Conservation (phyloP, 2,797 vertebrate genomes). For the Brachyrhaphis roseni region DNA sequence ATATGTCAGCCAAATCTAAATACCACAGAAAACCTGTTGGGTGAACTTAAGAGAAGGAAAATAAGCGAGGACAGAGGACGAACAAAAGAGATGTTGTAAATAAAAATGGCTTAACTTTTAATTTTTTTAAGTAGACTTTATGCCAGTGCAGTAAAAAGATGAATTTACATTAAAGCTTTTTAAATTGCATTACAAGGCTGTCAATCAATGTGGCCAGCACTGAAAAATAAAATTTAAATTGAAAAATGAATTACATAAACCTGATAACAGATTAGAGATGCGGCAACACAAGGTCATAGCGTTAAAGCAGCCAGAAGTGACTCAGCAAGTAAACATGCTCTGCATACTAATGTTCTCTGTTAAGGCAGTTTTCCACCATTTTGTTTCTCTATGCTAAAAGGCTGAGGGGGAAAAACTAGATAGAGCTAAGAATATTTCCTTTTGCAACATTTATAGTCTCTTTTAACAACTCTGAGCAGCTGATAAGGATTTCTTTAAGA, state of each 20-base stretch:
- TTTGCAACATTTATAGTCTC: not conserved
- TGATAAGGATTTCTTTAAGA: not conserved
- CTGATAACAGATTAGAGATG: constrained; percentile 2
- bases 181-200: not conserved
- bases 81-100: not conserved
- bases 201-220: not conserved
- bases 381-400: not conserved
- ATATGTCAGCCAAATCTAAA: not conserved
- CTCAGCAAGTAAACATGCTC: not conserved
- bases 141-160: not conserved
- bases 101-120: not conserved
- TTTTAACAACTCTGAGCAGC: not conserved
- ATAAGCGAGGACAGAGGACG: not conserved
- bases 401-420: not conserved
- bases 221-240: not conserved
- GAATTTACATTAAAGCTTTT: not conserved
- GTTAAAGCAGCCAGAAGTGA: not conserved
- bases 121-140: not conserved
- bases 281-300: not conserved
- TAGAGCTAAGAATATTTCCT: not conserved
- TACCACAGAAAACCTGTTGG: not conserved
- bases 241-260: not conserved
- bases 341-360: constrained; percentile 20
- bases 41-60: not conserved
- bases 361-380: constrained; percentile 1